Evolutionary conservation across 1,140 invertebrate genomes (phyloP).

Genomic region (Anagrus nilaparvatae): DNA sequence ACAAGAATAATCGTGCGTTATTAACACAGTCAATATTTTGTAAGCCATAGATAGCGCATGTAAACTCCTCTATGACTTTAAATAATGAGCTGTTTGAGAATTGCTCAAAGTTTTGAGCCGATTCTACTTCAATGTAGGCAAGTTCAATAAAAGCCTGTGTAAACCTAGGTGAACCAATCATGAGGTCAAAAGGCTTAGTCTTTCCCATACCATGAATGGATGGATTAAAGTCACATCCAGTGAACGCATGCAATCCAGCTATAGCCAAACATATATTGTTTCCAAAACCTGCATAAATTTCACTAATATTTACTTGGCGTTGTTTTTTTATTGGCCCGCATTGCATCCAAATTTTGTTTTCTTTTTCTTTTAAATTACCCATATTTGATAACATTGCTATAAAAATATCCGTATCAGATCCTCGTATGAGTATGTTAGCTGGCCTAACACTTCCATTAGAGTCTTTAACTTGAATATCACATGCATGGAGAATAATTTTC

Average conservation of each 20-base stretch:
- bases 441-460: too few relatives aligned
- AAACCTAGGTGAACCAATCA: not conserved
- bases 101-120: not conserved
- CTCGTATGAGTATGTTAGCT: not conserved
- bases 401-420: not conserved
- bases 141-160: not conserved
- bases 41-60: not conserved
- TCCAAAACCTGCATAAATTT: not conserved
- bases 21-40: not conserved
- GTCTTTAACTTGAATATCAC: too few relatives aligned
- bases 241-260: not conserved
- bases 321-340: not conserved
- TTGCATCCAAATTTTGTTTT: not conserved
- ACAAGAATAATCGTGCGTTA: not conserved
- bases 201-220: not conserved
- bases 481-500: not conserved
- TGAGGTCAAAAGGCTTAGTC: not conserved
- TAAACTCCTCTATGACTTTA: not conserved
- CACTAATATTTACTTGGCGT: not conserved
- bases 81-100: not conserved
- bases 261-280: not conserved
- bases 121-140: too few relatives aligned
- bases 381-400: not conserved
- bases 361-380: not conserved
- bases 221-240: not conserved